A percentile compares a stretch with the other conserved stretches of the same genome.
phyloP scores from a whole-genome alignment of 2,888 invertebrate species.

The Tetramorium bicarinatum region DNA sequence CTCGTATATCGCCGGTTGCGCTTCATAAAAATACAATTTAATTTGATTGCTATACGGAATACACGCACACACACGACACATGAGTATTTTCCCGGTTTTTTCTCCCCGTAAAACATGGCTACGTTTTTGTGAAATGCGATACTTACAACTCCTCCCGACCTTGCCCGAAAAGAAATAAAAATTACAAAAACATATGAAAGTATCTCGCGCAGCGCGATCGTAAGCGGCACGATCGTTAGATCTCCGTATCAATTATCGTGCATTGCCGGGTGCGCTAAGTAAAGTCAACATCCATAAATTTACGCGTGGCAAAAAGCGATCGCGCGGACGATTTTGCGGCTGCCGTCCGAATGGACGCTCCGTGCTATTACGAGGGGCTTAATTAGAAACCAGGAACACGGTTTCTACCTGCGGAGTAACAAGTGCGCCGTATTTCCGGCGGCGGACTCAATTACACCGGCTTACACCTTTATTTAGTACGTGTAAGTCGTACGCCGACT shows the following conservation, averaged over 20 bases:
- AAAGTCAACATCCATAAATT: slow-evolving; percentile 54
- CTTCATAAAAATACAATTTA: slow-evolving; percentile 43
- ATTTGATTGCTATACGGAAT: slow-evolving; percentile 31
- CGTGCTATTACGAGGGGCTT: slow-evolving; percentile 46
- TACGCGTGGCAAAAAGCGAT: slow-evolving; percentile 41
- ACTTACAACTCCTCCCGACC: neutral
- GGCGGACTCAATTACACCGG: slow-evolving; percentile 51
- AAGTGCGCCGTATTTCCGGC: slow-evolving; percentile 55
- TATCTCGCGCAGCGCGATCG: neutral
- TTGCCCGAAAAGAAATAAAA: neutral
- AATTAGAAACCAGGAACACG: slow-evolving; percentile 53
- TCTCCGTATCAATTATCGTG: slow-evolving; percentile 35
- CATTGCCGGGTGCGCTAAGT: neutral
- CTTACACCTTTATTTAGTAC: slow-evolving; percentile 57
- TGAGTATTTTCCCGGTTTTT: neutral
- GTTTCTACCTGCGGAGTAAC: slow-evolving; percentile 49
- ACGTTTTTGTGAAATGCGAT: slow-evolving; percentile 9
- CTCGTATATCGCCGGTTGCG: neutral
- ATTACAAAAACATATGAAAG: neutral
- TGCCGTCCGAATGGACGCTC: slow-evolving; percentile 22
- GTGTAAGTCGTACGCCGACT: slow-evolving; percentile 38
- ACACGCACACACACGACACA: neutral
- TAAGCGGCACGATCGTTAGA: slow-evolving; percentile 31
- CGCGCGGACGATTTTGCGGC: slow-evolving; percentile 45
- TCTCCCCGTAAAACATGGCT: neutral